These are phyloP conservation scores for Parnassius smintheus DNA, from an alignment of 2,888 invertebrate species.

Conservation along the genomic window DNA sequence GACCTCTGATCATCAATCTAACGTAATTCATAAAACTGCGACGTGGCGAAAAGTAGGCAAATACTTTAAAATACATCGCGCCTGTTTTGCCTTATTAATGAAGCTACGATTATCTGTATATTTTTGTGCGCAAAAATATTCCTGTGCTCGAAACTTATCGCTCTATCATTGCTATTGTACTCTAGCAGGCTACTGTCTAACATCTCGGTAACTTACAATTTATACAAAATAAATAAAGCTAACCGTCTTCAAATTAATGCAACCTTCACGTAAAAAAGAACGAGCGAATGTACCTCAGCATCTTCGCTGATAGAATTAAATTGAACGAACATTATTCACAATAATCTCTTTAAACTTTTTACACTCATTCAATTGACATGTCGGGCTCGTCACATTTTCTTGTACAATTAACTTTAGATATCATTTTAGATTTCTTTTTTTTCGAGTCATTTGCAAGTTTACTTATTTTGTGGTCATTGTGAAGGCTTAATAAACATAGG, in stretches of 20 bases:
- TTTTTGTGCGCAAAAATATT: slow-evolving; percentile 43
- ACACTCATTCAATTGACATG: slow-evolving; percentile 77
- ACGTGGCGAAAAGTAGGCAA: slow-evolving; percentile 14
- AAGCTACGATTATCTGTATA: slow-evolving; percentile 9
- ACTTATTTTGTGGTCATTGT: slow-evolving; percentile 24
- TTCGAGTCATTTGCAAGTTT: slow-evolving; percentile 48
- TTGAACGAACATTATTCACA: slow-evolving; percentile 46
- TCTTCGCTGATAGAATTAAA: not conserved
- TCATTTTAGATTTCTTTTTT: slow-evolving; percentile 30
- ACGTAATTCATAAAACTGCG: slow-evolving; percentile 20
- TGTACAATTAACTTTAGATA: slow-evolving; percentile 69
- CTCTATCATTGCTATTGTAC: slow-evolving; percentile 66
- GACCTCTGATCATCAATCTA: slow-evolving; percentile 7
- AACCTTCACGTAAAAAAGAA: not conserved
- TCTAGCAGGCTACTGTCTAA: slow-evolving; percentile 62
- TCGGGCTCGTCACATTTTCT: slow-evolving; percentile 72
- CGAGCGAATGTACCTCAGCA: not conserved
- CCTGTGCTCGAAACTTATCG: slow-evolving; percentile 45
- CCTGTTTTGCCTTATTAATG: not conserved
- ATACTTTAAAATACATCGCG: slow-evolving; percentile 1
- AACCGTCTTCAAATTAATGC: not conserved
- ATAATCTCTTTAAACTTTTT: slow-evolving; percentile 64
- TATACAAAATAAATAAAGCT: slow-evolving; percentile 16
- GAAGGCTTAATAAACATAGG: slow-evolving; percentile 1
- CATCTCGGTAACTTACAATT: slow-evolving; percentile 26